phyloP scores from a whole-genome alignment of 2,113 vertebrate species.

The Nannobrachium achirus region DNA sequence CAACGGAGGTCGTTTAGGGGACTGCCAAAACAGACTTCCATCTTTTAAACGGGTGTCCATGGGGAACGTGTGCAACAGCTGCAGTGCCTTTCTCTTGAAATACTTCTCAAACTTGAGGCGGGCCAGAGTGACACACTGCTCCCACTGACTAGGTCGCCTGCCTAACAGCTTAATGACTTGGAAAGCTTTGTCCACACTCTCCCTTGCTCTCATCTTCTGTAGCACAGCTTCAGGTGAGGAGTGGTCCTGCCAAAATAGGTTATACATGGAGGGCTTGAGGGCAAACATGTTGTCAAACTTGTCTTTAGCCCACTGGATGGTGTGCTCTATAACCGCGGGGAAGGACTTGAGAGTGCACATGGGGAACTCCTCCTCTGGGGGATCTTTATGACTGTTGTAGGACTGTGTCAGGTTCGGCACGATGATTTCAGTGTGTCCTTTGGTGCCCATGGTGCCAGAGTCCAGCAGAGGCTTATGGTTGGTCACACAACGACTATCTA shows the following conservation, averaged over 20 bases:
- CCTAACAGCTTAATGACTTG: conserved; percentile 94
- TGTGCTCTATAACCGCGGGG: conserved; percentile 96
- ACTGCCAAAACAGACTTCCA: conserved; percentile 99
- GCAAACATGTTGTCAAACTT: conserved; percentile 98
- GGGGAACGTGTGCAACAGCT: conserved; percentile 95
- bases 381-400: conserved; percentile 97
- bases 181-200: conserved; percentile 94
- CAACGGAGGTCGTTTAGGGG: conserved; percentile 94
- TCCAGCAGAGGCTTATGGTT: conserved; percentile 94
- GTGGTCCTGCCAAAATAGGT: conserved; percentile 94
- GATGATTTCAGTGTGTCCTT: conserved; percentile 96
- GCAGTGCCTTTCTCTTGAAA: conserved; percentile 97
- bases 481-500: conserved; percentile 95
- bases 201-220: conserved; percentile 90
- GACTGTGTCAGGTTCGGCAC: conserved; percentile 95
- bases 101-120: conserved; percentile 98
- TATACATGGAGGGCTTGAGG: conserved; percentile 94
- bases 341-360: conserved; percentile 99
- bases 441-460: conserved; percentile 98
- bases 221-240: conserved; percentile 86
- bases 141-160: conserved; percentile 89
- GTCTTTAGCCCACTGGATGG: conserved; percentile 98
- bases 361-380: conserved; percentile 98
- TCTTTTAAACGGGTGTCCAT: conserved; percentile 96
- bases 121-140: conserved; percentile 88